Evolutionary conservation across 1,140 invertebrate species (phyloP).

Genomic region (Microplitis mediator): DNA sequence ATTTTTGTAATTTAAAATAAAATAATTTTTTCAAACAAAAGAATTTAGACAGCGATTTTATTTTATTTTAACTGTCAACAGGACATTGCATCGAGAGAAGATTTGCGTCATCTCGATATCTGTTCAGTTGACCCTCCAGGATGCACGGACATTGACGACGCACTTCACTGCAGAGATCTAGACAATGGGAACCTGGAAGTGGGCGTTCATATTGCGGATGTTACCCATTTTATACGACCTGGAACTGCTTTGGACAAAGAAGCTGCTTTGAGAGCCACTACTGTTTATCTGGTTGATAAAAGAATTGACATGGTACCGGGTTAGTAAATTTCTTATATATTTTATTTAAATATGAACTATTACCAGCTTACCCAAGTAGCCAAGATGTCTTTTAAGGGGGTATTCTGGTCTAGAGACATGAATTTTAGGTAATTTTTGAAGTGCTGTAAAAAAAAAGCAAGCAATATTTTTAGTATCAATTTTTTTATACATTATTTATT

Average conservation of each 20-base stretch:
- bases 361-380: background rate
- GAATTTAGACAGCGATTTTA: background rate
- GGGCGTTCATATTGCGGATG: slow-evolving; percentile 95
- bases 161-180: slow-evolving; percentile 85
- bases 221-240: slow-evolving; percentile 91
- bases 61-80: slow-evolving; percentile 47
- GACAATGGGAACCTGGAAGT: slow-evolving; percentile 83
- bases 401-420: too few species aligned
- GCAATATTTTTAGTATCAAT: too few species aligned
- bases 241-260: slow-evolving; percentile 87
- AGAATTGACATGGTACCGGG: slow-evolving; percentile 89
- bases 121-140: slow-evolving; percentile 99
- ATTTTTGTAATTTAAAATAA: background rate
- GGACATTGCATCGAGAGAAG: slow-evolving; percentile 80
- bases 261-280: slow-evolving; percentile 84
- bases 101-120: slow-evolving; percentile 84
- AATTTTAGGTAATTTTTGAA: too few species aligned
- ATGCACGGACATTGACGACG: slow-evolving; percentile 99
- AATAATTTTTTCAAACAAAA: slow-evolving; percentile 5
- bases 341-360: background rate
- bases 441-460: too few species aligned
- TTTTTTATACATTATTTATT: too few species aligned
- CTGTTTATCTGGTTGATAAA: slow-evolving; percentile 89
- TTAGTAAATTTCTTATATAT: slow-evolving; percentile 41
- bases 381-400: too few species aligned